These are phyloP conservation scores for Eira barbara DNA, from an alignment of 2,113 vertebrate species.

Conservation along the genomic window DNA sequence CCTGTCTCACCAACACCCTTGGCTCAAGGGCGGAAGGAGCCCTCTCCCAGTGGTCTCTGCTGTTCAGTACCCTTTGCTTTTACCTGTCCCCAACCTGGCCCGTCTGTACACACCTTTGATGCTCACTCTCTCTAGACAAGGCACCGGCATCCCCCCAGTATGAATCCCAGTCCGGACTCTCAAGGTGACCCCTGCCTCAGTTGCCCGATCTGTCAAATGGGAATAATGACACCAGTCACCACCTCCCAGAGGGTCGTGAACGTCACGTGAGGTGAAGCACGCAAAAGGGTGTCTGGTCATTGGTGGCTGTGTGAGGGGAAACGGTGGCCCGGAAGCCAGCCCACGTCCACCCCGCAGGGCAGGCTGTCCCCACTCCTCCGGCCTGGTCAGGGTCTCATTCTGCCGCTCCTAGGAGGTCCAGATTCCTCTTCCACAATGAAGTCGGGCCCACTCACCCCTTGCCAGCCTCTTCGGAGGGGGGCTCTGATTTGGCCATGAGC, in stretches of 20 bases:
- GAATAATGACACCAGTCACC: not conserved
- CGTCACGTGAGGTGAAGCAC: rapidly evolving
- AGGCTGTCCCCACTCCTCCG: not conserved
- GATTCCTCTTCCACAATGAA: not conserved
- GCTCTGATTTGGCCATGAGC: rapidly evolving
- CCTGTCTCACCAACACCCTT: not conserved
- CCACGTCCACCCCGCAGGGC: rapidly evolving
- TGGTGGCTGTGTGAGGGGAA: not conserved
- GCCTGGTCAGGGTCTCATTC: not conserved
- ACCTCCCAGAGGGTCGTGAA: not conserved
- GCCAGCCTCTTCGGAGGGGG: not conserved
- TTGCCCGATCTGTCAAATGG: not conserved
- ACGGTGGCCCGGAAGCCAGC: not conserved
- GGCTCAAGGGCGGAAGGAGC: rapidly evolving
- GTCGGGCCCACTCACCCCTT: rapidly evolving
- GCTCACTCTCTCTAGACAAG: not conserved
- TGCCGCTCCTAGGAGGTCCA: not conserved
- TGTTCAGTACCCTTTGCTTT: rapidly evolving
- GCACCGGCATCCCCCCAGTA: rapidly evolving
- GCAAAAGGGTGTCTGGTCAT: not conserved
- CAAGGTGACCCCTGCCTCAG: not conserved
- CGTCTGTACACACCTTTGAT: not conserved
- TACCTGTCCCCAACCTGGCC: not conserved
- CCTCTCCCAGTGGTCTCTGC: rapidly evolving
- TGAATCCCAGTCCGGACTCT: too few relatives aligned